Conservation (phyloP, 2,113 vertebrate species). For the Aspidoscelis tigris region DNA sequence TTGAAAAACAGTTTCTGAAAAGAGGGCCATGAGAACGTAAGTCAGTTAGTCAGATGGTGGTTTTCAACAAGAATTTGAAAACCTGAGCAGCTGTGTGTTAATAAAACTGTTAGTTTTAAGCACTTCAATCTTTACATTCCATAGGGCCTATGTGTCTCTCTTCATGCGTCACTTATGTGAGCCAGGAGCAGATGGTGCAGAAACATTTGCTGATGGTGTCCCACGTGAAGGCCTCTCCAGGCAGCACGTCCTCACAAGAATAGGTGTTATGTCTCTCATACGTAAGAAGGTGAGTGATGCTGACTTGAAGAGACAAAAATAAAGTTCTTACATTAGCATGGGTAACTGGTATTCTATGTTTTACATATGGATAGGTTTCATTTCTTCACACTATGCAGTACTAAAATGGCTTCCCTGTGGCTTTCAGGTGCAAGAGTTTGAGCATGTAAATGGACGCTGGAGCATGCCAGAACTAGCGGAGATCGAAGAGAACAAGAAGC, state of each 20-base stretch:
- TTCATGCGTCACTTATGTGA: constrained; percentile 99
- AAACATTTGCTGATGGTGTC: constrained; percentile 97
- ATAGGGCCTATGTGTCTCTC: constrained; percentile 93
- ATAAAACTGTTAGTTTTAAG: not conserved
- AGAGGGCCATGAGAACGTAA: not conserved
- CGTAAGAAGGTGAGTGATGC: constrained; percentile 88
- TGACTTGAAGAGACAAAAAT: fast-evolving
- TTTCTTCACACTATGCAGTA: not conserved
- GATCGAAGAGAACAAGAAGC: constrained; percentile 94
- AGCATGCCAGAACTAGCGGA: constrained; percentile 98
- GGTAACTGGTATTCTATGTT: fast-evolving
- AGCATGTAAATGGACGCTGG: constrained; percentile 97
- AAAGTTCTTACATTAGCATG: too few species aligned
- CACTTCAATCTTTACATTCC: not conserved
- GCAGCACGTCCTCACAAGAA: constrained; percentile 96
- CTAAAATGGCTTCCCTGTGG: not conserved
- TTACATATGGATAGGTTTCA: not conserved
- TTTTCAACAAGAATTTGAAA: too few species aligned
- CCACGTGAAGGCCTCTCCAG: constrained; percentile 95
- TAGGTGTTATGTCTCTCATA: constrained; percentile 98
- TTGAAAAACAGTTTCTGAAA: not conserved
- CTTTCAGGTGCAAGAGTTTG: constrained; percentile 95
- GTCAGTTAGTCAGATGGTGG: too few species aligned
- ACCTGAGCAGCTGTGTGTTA: not conserved
- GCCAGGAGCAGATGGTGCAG: constrained; percentile 95